Evolutionary conservation across 2,797 vertebrate species (phyloP), one percentile per base, ranked within the genome.

Genomic region (Bradypodion pumilum): DNA sequence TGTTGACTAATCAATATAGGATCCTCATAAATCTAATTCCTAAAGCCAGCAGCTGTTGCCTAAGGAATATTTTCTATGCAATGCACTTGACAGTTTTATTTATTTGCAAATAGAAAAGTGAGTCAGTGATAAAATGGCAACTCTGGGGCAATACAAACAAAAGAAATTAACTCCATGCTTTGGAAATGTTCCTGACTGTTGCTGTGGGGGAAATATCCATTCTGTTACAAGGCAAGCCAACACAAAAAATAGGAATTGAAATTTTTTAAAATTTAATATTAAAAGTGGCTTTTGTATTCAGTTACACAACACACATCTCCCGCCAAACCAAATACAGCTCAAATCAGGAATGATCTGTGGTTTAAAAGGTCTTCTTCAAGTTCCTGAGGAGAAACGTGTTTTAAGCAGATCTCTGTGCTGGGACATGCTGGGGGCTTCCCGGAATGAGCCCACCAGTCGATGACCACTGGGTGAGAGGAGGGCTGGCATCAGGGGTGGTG

Each of bases 1-100:
- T 86, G 83, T 86, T 83, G 62, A 86, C 88, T 76, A 90, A 94
- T 94, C 92, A 91, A 93, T 94, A 91, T 40, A 83, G 74, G 68
- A 83, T 60, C 69, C 88, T 88, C 84, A 83, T 91, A 91, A 93
- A 92, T 93, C 92, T 89, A 92, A n/a, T 92, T 89, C 89, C 86
- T 86, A 87, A 91, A 92, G 89, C 85, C 90, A 89, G 90, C 75
- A 91, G 81, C 83, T 85, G 65, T 84, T 83, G 86, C 80, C 85
- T 69, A 32, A 60, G 63, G 85, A 85, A 89, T 83, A 83, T 78
- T 86, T 81, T 9, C 80, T 88, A 1, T 35, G 27, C 60, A 82
- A 80, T 77, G 65, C 82, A 91, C 85, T 90, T 42, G 63, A 86
- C 83, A 91, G 83, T 83, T 86, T 78, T 69, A 89, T 52, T 89